phyloP scores from a whole-genome alignment of 2,113 vertebrate species.

The Tachysurus fulvidraco region DNA sequence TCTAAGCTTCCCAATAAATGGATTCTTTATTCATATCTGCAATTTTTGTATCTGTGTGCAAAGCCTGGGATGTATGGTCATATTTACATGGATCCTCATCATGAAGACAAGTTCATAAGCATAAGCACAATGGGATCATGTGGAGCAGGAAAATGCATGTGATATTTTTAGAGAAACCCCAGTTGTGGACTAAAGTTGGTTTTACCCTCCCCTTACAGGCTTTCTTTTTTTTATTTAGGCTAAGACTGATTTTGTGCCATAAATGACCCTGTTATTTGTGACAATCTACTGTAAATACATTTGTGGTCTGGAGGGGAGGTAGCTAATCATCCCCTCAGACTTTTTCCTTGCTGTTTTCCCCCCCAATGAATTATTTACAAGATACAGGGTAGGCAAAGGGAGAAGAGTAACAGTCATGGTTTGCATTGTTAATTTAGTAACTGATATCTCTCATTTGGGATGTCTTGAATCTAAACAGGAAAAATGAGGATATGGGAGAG shows the following conservation, averaged over 20 bases:
- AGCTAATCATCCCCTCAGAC: not conserved
- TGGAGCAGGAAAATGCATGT: conserved; percentile 8
- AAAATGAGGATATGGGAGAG: conserved; percentile 21
- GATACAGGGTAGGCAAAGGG: conserved; percentile 11
- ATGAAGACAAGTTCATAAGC: not conserved
- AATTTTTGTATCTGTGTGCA: not conserved
- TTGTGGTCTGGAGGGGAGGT: not conserved
- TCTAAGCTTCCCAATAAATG: no score
- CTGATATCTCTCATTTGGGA: conserved; percentile 51
- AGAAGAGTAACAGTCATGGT: conserved; percentile 36
- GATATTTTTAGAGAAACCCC: conserved; percentile 41
- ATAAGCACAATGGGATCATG: not conserved
- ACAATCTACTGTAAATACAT: conserved; percentile 18
- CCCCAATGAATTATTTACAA: conserved; percentile 38
- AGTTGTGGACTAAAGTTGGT: conserved; percentile 27
- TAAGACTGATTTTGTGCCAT: conserved; percentile 31
- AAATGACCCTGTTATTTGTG: conserved; percentile 43
- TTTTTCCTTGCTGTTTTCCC: conserved; percentile 31
- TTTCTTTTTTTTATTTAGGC: conserved; percentile 46
- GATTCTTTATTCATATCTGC: not conserved
- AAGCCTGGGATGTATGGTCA: not conserved
- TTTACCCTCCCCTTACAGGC: conserved; percentile 34
- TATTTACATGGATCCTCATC: not conserved
- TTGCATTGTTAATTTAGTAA: conserved; percentile 48
- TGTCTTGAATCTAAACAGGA: conserved; percentile 59